Evolutionary conservation across 2,113 vertebrate species (phyloP), one percentile per base, ranked within the genome.

Genomic region (Campylorhamphus procurvoides): DNA sequence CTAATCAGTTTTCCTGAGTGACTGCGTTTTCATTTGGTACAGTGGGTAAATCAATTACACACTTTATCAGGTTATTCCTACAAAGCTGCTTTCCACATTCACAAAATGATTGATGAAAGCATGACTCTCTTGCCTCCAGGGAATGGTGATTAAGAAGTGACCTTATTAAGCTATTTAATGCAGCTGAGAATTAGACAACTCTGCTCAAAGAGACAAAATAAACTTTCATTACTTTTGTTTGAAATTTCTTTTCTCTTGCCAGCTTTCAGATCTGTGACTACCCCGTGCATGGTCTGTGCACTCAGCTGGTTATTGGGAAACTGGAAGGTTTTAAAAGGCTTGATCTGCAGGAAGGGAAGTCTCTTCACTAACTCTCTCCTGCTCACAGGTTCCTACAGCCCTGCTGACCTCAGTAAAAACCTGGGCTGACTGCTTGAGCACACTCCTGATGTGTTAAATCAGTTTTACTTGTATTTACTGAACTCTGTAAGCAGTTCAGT

Each of bases 11-110:
- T 93, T 92, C 85, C 80, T 46, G 29, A 92, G 75, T 10, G 56
- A 39, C 69, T 52, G 79, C 4, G 2, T 81, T 96, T 81, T 71
- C 66, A 33, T 68, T 77, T 56, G 76, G 84, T 89, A 56, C 72
- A 46, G 76, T n/a, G 72, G 93, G 85, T 24, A 94, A 94, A 96
- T 90, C 90, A 96, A 90, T 93, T 92, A 90, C 87, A 89, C 55
- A 47, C 90, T 73, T 82, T 71, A 89, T 79, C 88, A 56, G 77
- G 91, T 87, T 96, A 91, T 90, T 90, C 58, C 95, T 68, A 28
- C 60, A 77, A 94, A 86, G 82, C 75, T 77, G 75, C 72, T 91
- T 74, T 83, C 91, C 78, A 56, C 69, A 20, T 67, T 89, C 76
- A 72, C 83, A 63, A 81, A 71, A 84, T 93, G 58, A 94, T 59